Evolutionary conservation across 2,113 vertebrate species (phyloP).

Genomic region (Leptobrachium ailaonicum): DNA sequence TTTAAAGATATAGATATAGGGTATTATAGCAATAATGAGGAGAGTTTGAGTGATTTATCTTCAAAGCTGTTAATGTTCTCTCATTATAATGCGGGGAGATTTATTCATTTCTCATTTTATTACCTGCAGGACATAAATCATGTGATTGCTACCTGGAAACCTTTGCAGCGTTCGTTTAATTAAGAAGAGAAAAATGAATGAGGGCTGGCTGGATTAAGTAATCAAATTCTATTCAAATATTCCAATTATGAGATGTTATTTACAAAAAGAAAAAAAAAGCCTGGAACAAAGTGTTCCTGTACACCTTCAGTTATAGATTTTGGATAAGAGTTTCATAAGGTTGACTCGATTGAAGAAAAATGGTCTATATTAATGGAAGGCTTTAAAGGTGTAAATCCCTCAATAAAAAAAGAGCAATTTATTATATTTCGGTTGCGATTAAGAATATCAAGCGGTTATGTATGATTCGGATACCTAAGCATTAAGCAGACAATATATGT

Average conservation of each 20-base stretch:
- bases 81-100: constrained; percentile 34
- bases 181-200: constrained; percentile 30
- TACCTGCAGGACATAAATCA: constrained; percentile 42
- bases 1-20: constrained; percentile 22
- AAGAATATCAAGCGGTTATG: too few species aligned
- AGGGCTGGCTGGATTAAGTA: constrained; percentile 21
- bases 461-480: too few species aligned
- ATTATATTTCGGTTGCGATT: too few species aligned
- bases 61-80: constrained; percentile 24
- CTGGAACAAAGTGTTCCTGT: constrained; percentile 17
- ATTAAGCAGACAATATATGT: too few species aligned
- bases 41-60: constrained; percentile 32
- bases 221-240: constrained; percentile 33
- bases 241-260: constrained; percentile 48
- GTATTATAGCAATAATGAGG: constrained; percentile 33
- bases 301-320: background rate
- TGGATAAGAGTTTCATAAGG: background rate
- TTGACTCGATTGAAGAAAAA: background rate
- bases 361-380: background rate
- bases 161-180: constrained; percentile 36
- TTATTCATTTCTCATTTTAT: constrained; percentile 48
- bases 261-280: constrained; percentile 44
- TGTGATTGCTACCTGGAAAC: constrained; percentile 22
- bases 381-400: background rate
- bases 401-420: too few species aligned